phyloP scores from a whole-genome alignment of 2,888 invertebrate species.

The Panorpa germanica region DNA sequence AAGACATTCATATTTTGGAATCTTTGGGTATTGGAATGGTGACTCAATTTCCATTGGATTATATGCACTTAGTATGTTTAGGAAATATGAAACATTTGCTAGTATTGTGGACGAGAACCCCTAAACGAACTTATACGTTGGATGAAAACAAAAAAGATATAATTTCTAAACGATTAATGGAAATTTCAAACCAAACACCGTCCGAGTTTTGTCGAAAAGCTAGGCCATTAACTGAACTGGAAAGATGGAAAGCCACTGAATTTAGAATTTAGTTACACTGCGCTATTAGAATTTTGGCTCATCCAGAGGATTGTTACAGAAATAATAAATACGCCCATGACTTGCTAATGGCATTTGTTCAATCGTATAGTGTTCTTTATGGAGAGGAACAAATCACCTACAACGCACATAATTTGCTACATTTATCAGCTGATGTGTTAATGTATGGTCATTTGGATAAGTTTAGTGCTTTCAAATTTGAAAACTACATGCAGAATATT shows the following conservation, averaged over 20 bases:
- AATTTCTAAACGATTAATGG: too few relatives aligned
- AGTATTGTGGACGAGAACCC: too few relatives aligned
- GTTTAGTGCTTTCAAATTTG: constrained; percentile 7
- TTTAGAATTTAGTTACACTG: constrained; percentile 5
- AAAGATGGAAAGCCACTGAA: constrained; percentile 11
- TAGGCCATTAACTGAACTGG: constrained; percentile 10
- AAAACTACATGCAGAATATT: too few relatives aligned
- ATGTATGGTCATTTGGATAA: constrained; percentile 8
- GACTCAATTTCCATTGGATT: constrained; percentile 1
- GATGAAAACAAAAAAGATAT: too few relatives aligned
- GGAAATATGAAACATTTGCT: too few relatives aligned
- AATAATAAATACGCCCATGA: constrained; percentile 5
- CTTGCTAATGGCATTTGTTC: constrained; percentile 5
- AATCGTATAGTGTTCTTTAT: constrained; percentile 7
- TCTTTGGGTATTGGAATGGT: background rate
- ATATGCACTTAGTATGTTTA: too few relatives aligned
- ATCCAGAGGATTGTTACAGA: background rate
- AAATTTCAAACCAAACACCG: too few relatives aligned
- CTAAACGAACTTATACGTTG: too few relatives aligned
- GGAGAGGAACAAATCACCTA: constrained; percentile 3
- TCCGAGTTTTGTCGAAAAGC: constrained; percentile 10
- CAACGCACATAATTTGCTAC: constrained; percentile 9
- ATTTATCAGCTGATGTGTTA: constrained; percentile 5
- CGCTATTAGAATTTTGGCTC: constrained; percentile 2
- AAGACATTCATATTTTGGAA: background rate